These are phyloP conservation scores for Aurelia coerulea DNA, from an alignment of 30 jellyfish, hydroid and myxozoan genomes.

Conservation along the genomic window DNA sequence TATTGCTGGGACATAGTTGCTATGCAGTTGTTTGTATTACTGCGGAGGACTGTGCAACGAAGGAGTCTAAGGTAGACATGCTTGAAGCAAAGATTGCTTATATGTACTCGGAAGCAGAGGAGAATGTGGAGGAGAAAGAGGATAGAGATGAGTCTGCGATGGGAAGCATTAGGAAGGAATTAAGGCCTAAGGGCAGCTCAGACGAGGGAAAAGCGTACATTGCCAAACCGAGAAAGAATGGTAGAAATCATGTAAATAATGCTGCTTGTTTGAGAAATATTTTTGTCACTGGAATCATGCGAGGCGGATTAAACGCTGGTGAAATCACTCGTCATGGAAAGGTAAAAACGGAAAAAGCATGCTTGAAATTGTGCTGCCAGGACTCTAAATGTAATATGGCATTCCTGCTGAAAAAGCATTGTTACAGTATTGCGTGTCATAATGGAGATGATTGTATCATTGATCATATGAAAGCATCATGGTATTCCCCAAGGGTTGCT, in stretches of 20 bases:
- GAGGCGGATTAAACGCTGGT: conserved; percentile 83
- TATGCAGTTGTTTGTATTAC: conserved; percentile 69
- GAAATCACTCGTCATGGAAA: conserved; percentile 71
- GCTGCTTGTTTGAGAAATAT: conserved; percentile 31
- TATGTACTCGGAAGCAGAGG: conserved; percentile 17
- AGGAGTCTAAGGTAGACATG: neutral
- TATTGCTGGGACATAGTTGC: conserved; percentile 62
- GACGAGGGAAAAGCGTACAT: neutral
- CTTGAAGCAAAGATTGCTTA: conserved; percentile 24
- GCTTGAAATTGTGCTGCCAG: conserved; percentile 75
- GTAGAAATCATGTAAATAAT: neutral
- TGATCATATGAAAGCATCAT: conserved; percentile 35
- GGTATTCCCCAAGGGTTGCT: conserved; percentile 81
- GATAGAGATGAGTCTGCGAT: neutral
- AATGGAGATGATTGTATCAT: conserved; percentile 61
- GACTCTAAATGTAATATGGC: conserved; percentile 78
- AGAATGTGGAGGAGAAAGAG: neutral
- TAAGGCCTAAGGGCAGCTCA: neutral
- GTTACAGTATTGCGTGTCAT: conserved; percentile 81
- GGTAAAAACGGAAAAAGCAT: conserved; percentile 52
- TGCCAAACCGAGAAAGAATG: neutral
- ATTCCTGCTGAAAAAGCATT: conserved; percentile 68
- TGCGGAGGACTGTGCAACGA: conserved; percentile 33
- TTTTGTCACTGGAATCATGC: conserved; percentile 56
- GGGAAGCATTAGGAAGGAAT: neutral